Conservation (phyloP, 2,797 vertebrate species). For the Falco rusticolus region DNA sequence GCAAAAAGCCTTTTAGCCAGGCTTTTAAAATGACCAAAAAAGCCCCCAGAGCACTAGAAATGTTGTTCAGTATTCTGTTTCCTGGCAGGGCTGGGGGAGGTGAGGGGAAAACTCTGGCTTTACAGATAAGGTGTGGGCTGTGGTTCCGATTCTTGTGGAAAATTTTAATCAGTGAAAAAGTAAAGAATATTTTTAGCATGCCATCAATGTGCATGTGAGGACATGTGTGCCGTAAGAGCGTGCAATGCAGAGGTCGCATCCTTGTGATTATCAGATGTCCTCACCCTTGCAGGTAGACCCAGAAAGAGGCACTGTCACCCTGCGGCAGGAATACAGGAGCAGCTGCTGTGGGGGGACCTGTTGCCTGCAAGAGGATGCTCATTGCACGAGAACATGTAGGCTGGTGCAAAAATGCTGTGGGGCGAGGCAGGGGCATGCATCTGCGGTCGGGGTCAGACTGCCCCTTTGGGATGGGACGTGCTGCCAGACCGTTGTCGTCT, state of each 20-base stretch:
- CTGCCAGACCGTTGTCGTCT: background rate
- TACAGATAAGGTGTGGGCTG: slow-evolving; percentile 2
- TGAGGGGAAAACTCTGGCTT: slow-evolving; percentile 23
- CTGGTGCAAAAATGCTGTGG: background rate
- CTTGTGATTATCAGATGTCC: background rate
- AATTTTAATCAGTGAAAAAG: slow-evolving; percentile 32
- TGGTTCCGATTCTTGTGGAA: slow-evolving; percentile 19
- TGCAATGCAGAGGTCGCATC: background rate
- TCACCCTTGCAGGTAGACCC: background rate
- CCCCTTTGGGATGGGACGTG: background rate
- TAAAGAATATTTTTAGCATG: slow-evolving; percentile 28
- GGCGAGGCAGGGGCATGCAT: rapidly evolving
- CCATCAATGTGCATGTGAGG: background rate
- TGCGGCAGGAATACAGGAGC: background rate
- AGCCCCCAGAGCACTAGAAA: background rate
- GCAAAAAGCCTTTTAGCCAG: background rate
- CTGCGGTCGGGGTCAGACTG: background rate
- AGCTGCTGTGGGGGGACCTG: background rate
- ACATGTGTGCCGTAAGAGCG: background rate
- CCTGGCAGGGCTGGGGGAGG: background rate
- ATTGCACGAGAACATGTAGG: rapidly evolving
- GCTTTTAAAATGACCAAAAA: background rate
- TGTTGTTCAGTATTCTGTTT: background rate
- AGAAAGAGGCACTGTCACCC: background rate
- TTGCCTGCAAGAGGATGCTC: background rate